These are phyloP conservation scores for Oscheius sp. DNA, from an alignment of 2,888 invertebrate species.

Conservation along the genomic window DNA sequence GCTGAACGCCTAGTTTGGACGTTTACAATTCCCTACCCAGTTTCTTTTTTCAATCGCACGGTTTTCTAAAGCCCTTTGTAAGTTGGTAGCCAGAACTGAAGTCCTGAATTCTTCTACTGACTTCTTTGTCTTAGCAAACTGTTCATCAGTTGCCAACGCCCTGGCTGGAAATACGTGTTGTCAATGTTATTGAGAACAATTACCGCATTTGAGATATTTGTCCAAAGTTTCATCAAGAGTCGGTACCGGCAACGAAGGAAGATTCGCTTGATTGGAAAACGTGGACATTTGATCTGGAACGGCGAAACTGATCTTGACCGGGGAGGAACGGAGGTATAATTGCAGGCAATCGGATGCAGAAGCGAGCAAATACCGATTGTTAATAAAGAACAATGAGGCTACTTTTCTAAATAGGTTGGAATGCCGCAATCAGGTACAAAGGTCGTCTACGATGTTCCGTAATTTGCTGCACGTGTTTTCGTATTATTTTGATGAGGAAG, in stretches of 20 bases:
- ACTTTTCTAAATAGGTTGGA: too few relatives aligned
- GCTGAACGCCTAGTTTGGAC: conserved; percentile 41
- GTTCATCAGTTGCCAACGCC: conserved; percentile 44
- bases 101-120: conserved; percentile 53
- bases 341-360: neutral
- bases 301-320: too few relatives aligned
- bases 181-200: conserved; percentile 3
- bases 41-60: conserved; percentile 47
- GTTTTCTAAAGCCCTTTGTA: conserved; percentile 54
- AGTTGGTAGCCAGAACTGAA: conserved; percentile 42
- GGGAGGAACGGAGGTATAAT: neutral
- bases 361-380: neutral
- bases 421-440: conserved; percentile 6
- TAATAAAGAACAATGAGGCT: too few relatives aligned
- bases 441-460: neutral
- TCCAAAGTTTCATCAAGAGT: conserved; percentile 53
- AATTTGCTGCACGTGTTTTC: too few relatives aligned
- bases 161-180: conserved; percentile 39
- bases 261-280: conserved; percentile 41
- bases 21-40: conserved; percentile 48
- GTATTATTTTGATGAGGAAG: too few relatives aligned
- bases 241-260: conserved; percentile 59
- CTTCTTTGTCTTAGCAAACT: conserved; percentile 39
- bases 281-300: conserved; percentile 36
- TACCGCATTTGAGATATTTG: conserved; percentile 59